Conservation (phyloP, 2,888 invertebrate species). For the Hypsopygia costalis region DNA sequence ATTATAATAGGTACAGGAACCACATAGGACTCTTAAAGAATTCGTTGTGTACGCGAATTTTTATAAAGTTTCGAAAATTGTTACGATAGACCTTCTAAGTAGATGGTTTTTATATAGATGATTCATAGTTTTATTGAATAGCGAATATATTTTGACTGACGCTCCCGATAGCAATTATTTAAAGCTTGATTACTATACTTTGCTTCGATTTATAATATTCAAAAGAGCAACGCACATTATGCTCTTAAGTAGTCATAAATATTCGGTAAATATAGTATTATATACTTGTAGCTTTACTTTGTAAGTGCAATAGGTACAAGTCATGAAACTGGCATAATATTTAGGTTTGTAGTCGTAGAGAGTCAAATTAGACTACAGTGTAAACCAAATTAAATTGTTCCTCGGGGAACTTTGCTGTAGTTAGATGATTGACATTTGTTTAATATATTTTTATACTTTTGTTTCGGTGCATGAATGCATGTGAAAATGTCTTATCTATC, state of each 20-base stretch:
- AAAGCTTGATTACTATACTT: conserved; percentile 1
- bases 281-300: conserved; percentile 34
- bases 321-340: conserved; percentile 49
- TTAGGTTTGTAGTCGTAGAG: conserved; percentile 25
- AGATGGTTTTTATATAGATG: too few species aligned
- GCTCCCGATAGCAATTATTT: conserved; percentile 4
- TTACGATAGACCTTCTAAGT: background rate
- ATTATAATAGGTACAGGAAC: background rate
- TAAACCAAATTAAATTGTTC: conserved; percentile 27
- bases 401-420: conserved; percentile 20
- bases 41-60: conserved; percentile 6
- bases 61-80: conserved; percentile 9
- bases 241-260: conserved; percentile 54
- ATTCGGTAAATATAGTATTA: conserved; percentile 30
- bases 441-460: conserved; percentile 30
- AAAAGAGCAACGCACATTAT: conserved; percentile 56
- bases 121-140: background rate
- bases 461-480: conserved; percentile 41
- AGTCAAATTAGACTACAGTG: conserved; percentile 21
- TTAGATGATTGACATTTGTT: conserved; percentile 23
- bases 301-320: conserved; percentile 68
- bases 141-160: conserved; percentile 5
- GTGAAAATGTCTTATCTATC: conserved; percentile 29
- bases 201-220: conserved; percentile 3
- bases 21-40: conserved; percentile 1